These are phyloP conservation scores for Eptatretus burgeri DNA, from an alignment of 2,113 vertebrate genomes.

Conservation along the genomic window DNA sequence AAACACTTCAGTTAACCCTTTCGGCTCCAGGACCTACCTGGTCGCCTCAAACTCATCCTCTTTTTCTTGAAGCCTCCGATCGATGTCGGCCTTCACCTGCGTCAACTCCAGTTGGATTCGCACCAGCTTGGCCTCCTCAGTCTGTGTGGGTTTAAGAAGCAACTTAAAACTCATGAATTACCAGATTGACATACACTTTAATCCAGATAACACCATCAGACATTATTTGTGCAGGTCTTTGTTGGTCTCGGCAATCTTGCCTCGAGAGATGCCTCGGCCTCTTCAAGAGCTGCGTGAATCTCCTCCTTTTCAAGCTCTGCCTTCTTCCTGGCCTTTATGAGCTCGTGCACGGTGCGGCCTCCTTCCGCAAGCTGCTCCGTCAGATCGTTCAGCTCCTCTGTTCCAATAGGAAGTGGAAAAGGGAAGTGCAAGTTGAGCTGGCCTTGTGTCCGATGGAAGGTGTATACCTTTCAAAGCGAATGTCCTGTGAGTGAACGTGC, in stretches of 20 bases:
- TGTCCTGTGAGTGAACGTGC: too few species aligned
- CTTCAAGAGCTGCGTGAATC: constrained; percentile 28
- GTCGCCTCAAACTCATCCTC: constrained; percentile 9
- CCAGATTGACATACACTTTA: too few species aligned
- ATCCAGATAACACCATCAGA: too few species aligned
- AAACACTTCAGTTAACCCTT: background rate
- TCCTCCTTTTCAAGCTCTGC: constrained; percentile 25
- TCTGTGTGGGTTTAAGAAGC: background rate
- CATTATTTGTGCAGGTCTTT: too few species aligned
- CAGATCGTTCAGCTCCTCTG: constrained; percentile 32
- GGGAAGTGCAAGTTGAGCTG: too few species aligned
- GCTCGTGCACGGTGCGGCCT: constrained; percentile 19
- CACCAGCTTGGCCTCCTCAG: constrained; percentile 9
- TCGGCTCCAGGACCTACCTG: background rate
- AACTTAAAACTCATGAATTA: too few species aligned
- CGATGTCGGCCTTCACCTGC: constrained; percentile 8
- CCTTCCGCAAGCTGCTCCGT: constrained; percentile 25
- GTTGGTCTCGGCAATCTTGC: constrained; percentile 11
- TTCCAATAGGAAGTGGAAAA: background rate
- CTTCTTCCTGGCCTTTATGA: constrained; percentile 24
- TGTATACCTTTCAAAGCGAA: too few species aligned
- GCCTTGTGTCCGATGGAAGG: too few species aligned
- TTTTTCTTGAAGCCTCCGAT: constrained; percentile 9
- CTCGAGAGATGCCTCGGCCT: constrained; percentile 24
- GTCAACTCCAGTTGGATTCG: constrained; percentile 9